phyloP scores from a whole-genome alignment of 2,888 invertebrate genomes.

The Drosophila diplacantha region DNA sequence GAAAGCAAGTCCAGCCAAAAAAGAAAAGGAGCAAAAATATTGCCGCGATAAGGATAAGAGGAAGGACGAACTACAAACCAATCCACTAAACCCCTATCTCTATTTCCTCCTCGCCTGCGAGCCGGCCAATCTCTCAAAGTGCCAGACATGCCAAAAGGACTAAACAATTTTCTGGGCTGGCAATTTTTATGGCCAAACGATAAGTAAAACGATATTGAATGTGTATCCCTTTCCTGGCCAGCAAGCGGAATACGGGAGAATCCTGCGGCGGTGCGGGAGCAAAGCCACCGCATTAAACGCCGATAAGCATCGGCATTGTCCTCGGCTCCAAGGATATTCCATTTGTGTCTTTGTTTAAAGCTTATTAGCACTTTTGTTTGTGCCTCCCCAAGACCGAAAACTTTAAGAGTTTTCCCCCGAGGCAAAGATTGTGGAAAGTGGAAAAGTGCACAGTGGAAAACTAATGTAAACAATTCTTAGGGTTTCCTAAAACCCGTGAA shows the following conservation, averaged over 20 bases:
- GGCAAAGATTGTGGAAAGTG: not conserved
- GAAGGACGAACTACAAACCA: slow-evolving; percentile 30
- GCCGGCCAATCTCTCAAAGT: slow-evolving; percentile 72
- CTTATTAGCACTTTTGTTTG: slow-evolving; percentile 58
- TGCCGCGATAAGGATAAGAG: slow-evolving; percentile 48
- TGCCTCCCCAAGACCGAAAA: slow-evolving; percentile 5
- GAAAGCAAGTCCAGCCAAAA: not conserved
- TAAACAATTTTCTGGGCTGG: slow-evolving; percentile 75
- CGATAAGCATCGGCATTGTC: slow-evolving; percentile 65
- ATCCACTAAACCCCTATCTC: slow-evolving; percentile 34
- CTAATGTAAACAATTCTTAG: not conserved
- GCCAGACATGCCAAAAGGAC: slow-evolving; percentile 73
- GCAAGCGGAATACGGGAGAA: not conserved
- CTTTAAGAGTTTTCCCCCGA: slow-evolving; percentile 45
- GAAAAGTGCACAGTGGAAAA: slow-evolving; percentile 5
- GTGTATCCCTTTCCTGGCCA: slow-evolving; percentile 38
- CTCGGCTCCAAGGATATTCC: slow-evolving; percentile 36
- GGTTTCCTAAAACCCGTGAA: not conserved
- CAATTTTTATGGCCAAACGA: slow-evolving; percentile 75
- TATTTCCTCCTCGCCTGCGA: slow-evolving; percentile 27
- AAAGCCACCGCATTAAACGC: slow-evolving; percentile 55
- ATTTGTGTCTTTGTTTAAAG: slow-evolving; percentile 38
- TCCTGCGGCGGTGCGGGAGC: not conserved
- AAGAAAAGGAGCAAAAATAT: slow-evolving; percentile 9
- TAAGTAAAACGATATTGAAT: slow-evolving; percentile 75